Percentiles rank a stretch among this genome's conserved stretches.
These are phyloP conservation scores for Hypsibius dujardini DNA, from an alignment of 1,140 invertebrate species.

Conservation along the genomic window DNA sequence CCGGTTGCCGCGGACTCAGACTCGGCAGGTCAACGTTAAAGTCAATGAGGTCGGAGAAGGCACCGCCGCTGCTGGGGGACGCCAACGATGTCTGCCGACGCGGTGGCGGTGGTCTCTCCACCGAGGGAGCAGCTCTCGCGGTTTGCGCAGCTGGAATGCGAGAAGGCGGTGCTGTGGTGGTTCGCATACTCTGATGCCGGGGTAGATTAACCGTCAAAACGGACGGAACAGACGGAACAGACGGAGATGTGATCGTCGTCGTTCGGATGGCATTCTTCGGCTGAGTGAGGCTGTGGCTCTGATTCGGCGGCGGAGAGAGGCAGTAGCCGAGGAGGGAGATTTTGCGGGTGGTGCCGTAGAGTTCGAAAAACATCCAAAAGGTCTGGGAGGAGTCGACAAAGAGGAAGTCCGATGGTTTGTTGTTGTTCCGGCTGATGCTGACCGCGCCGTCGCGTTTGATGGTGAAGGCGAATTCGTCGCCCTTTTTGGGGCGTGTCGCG, in stretches of 20 bases:
- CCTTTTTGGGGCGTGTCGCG: neutral
- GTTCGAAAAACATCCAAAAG: conserved; percentile 12
- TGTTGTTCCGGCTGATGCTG: conserved; percentile 8
- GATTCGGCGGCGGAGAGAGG: neutral
- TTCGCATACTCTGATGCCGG: too few relatives aligned
- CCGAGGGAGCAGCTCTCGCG: neutral
- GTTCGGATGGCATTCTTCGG: neutral
- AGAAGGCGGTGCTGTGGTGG: neutral
- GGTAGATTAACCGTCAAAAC: too few relatives aligned
- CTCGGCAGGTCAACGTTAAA: neutral
- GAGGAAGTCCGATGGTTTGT: conserved; percentile 6
- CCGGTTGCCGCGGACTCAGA: neutral
- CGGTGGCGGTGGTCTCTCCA: neutral
- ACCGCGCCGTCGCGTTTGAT: conserved; percentile 10
- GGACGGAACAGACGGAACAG: too few relatives aligned
- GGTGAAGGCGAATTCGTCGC: conserved; percentile 13
- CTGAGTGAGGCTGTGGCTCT: neutral
- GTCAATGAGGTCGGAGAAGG: conserved; percentile 8
- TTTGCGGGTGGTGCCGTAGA: conserved; percentile 1
- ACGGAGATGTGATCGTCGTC: too few relatives aligned
- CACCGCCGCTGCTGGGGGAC: neutral
- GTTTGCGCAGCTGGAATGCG: neutral
- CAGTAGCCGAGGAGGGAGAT: neutral
- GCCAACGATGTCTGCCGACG: too few relatives aligned
- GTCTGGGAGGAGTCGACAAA: neutral